Evolutionary conservation across 2,797 vertebrate genomes (phyloP), one percentile per base, ranked within the genome.

Genomic region (Pangasius sanitwongsei): DNA sequence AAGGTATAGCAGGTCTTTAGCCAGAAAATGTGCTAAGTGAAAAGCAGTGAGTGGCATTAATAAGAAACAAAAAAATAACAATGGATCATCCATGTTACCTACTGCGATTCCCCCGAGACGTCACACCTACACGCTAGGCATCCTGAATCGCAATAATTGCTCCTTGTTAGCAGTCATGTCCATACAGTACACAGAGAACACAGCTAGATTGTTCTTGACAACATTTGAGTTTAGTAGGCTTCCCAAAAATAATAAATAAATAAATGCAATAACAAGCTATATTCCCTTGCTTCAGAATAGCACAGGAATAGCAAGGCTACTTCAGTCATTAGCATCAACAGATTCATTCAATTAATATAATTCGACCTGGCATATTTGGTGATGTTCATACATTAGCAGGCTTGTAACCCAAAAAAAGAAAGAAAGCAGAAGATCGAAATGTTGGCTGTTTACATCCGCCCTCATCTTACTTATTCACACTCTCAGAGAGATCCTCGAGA

Each of bases 91-190:
- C 82, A 11, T 67, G 65, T 53, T 48, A 69, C 63, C 44, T 67
- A 1, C 44, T 34, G 9, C 16, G 8, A 34, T 34, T 69, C 28
- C 83, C 63, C 44, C 50, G 83, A 85, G 63, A 85, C 81, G 28
- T 70, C 63, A 69, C 85, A 86, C 69, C 69, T 86, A 74, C 85
- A 74, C 4, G 53, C 85, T 69, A 70, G 31, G n/a, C 83, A 69
- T 70, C 48, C 83, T 34, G 59, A 53, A 53, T 69, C 48, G 12
- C 48, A 25, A 55, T 70, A 85, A 55, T 34, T 69, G 69, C 69
- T 59, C 50, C n/a, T 55, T 41, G 84, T 74, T 72, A 53, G 65
- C 84, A 25, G 15, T 9, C 12, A 6, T 57, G 23, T 55, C 12
- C 31, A 74, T 23, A 44, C 48, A 9, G 7, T 16, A 53, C n/a